Conservation (phyloP, 2,113 vertebrate species). For the Astatotilapia flaviijosephi region DNA sequence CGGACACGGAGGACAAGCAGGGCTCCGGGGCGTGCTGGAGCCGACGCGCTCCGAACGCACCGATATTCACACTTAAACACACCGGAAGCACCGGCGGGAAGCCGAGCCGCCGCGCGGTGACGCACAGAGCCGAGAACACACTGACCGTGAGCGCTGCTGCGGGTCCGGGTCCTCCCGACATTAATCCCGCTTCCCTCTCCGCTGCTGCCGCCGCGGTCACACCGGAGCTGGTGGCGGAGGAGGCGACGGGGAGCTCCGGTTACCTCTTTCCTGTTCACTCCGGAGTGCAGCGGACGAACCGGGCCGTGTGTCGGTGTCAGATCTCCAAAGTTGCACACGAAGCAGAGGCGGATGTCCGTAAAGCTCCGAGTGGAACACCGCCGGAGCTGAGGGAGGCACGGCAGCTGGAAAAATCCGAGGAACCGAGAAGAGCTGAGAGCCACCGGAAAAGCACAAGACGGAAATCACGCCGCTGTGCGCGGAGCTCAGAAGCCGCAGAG, state of each 20-base stretch:
- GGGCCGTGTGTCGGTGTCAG: slow-evolving; percentile 25
- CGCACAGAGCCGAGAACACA: background rate
- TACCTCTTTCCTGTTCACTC: background rate
- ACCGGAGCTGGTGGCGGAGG: background rate
- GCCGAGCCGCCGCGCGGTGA: background rate
- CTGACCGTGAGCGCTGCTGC: slow-evolving; percentile 34
- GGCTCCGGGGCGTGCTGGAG: background rate
- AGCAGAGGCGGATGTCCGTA: background rate
- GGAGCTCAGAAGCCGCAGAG: background rate
- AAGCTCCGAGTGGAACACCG: background rate
- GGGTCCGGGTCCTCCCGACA: background rate
- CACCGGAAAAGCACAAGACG: background rate
- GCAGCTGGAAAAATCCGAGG: background rate
- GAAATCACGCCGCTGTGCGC: background rate
- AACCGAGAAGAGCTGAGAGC: background rate
- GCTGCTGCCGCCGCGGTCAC: background rate
- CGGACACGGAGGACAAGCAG: background rate
- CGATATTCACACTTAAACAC: background rate
- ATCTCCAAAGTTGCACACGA: background rate
- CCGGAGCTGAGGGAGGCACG: background rate
- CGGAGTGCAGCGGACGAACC: background rate
- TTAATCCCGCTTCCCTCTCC: background rate
- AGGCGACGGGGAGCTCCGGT: background rate
- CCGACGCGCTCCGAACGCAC: background rate
- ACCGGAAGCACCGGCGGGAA: background rate